Percentiles rank a stretch among this genome's conserved stretches.
Conservation (phyloP, 2,888 invertebrate species). For the Nomada fucata region DNA sequence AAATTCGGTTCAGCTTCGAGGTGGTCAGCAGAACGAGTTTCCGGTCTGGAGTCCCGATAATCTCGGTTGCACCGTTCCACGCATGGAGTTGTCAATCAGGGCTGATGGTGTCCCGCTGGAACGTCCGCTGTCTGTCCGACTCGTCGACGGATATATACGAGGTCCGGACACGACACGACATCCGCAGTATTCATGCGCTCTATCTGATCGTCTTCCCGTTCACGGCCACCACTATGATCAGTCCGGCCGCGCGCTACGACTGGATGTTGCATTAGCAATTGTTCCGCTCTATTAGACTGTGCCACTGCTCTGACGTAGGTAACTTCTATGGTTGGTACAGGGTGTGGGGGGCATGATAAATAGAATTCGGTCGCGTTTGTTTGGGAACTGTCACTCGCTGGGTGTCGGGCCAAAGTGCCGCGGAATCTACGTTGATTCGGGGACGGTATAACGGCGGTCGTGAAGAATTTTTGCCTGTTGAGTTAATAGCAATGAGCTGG, state of each 20-base stretch:
- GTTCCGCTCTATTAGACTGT: slow-evolving; percentile 53
- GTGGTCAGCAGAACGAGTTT: slow-evolving; percentile 74
- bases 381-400: slow-evolving; percentile 7
- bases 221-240: slow-evolving; percentile 61
- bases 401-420: too few relatives aligned
- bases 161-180: slow-evolving; percentile 71
- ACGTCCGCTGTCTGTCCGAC: slow-evolving; percentile 69
- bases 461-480: not conserved
- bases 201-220: slow-evolving; percentile 72
- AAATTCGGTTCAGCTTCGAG: slow-evolving; percentile 70
- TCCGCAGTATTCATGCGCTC: slow-evolving; percentile 73
- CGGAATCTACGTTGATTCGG: not conserved
- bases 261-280: slow-evolving; percentile 57
- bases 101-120: slow-evolving; percentile 73
- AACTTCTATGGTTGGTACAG: slow-evolving; percentile 45
- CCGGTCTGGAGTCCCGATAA: slow-evolving; percentile 72
- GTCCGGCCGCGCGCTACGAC: slow-evolving; percentile 29
- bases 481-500: not conserved
- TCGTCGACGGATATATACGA: slow-evolving; percentile 72
- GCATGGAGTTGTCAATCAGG: slow-evolving; percentile 74
- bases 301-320: slow-evolving; percentile 23
- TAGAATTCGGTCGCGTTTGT: slow-evolving; percentile 23
- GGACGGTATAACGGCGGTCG: too few relatives aligned
- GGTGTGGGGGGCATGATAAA: slow-evolving; percentile 24
- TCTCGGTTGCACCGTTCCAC: slow-evolving; percentile 68